phyloP scores from a whole-genome alignment of 2,888 invertebrate genomes.

The Melanchra persicariae region DNA sequence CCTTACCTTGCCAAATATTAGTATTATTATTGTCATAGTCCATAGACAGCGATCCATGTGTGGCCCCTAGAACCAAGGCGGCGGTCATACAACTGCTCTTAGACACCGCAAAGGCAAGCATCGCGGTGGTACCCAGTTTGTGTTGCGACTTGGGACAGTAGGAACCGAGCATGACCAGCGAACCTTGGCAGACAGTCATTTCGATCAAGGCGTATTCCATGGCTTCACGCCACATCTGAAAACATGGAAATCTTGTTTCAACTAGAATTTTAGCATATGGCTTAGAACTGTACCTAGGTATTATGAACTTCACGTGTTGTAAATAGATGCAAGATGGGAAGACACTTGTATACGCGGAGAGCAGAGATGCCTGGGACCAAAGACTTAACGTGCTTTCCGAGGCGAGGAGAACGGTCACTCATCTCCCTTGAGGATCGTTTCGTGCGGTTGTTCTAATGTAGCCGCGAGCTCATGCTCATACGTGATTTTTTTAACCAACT shows the following conservation, averaged over 20 bases:
- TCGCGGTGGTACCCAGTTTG: conserved; percentile 75
- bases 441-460: no score
- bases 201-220: conserved; percentile 84
- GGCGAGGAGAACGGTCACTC: no score
- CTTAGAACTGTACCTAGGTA: not conserved
- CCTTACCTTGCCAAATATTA: conserved; percentile 78
- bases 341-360: no score
- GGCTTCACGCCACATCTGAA: conserved; percentile 86
- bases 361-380: no score
- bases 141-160: conserved; percentile 80
- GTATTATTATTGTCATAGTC: conserved; percentile 81
- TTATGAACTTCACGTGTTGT: not conserved
- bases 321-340: no score
- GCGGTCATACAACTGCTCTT: conserved; percentile 77
- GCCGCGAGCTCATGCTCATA: no score
- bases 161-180: conserved; percentile 84
- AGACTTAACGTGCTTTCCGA: no score
- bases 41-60: conserved; percentile 78
- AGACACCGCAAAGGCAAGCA: conserved; percentile 77
- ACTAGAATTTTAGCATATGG: not conserved
- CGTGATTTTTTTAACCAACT: no score
- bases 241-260: not conserved
- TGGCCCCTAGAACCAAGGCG: conserved; percentile 80
- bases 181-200: conserved; percentile 83
- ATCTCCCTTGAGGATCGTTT: no score